phyloP scores from a whole-genome alignment of 2,797 vertebrate genomes.

The Gobionotothen gibberifrons region DNA sequence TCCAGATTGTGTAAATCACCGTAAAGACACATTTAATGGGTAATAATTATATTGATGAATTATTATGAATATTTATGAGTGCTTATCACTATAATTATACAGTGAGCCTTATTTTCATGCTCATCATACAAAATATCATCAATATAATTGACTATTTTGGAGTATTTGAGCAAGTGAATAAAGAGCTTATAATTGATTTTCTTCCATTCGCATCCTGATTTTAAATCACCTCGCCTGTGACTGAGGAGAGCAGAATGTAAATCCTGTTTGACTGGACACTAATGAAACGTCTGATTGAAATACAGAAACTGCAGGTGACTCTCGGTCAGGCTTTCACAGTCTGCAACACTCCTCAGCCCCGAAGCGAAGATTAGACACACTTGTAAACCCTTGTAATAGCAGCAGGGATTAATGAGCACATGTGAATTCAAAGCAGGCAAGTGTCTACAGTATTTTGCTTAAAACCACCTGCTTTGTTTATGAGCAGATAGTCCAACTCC shows the following conservation, averaged over 20 bases:
- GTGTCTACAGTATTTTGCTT: conserved; percentile 16
- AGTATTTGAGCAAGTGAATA: background rate
- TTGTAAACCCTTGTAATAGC: background rate
- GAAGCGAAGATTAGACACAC: too few species aligned
- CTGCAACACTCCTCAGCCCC: conserved; percentile 7
- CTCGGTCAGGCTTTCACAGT: conserved; percentile 22
- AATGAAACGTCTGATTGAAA: conserved; percentile 34
- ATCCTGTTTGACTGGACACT: conserved; percentile 25
- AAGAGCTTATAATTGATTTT: background rate
- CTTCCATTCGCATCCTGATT: conserved; percentile 4
- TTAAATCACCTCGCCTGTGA: conserved; percentile 9
- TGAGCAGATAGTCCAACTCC: conserved; percentile 18
- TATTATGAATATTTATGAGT: too few species aligned
- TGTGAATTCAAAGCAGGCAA: conserved; percentile 41
- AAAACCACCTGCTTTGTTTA: conserved; percentile 32
- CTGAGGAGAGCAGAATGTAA: conserved; percentile 11
- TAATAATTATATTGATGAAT: too few species aligned
- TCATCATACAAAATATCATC: too few species aligned
- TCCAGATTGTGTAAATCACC: too few species aligned
- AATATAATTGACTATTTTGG: too few species aligned
- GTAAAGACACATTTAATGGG: too few species aligned
- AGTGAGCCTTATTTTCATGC: too few species aligned
- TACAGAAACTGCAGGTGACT: conserved; percentile 12
- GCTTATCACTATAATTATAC: too few species aligned
- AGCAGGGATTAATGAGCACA: conserved; percentile 35